These are phyloP conservation scores for Phaonia tiefii DNA, from an alignment of 2,888 invertebrate genomes.

Conservation along the genomic window DNA sequence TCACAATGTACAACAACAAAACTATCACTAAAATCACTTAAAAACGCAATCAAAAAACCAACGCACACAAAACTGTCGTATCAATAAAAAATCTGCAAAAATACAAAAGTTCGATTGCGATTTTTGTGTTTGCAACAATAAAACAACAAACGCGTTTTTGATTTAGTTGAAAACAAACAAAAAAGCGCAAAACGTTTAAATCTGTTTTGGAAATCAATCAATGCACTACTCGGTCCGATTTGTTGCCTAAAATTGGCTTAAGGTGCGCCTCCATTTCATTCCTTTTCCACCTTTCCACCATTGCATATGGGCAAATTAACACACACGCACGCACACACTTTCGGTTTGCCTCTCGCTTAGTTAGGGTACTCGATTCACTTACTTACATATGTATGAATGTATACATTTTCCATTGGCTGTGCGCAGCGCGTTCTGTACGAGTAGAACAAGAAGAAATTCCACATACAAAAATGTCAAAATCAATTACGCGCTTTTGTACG, in stretches of 20 bases:
- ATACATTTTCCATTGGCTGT: no score
- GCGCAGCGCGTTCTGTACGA: no score
- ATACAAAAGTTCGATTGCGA: slow-evolving; percentile 39
- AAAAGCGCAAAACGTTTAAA: slow-evolving; percentile 58
- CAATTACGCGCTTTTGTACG: slow-evolving; percentile 72
- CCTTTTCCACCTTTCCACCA: slow-evolving; percentile 37
- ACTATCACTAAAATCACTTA: slow-evolving; percentile 70
- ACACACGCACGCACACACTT: no score
- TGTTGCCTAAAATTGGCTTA: slow-evolving; percentile 60
- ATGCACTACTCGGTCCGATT: slow-evolving; percentile 35
- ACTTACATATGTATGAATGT: no score
- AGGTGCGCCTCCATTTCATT: slow-evolving; percentile 64
- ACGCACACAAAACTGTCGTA: neutral
- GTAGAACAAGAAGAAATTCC: slow-evolving; percentile 51
- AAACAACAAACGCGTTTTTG: slow-evolving; percentile 54
- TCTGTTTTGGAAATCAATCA: slow-evolving; percentile 67
- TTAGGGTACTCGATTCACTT: no score
- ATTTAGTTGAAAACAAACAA: slow-evolving; percentile 41
- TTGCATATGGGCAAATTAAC: no score
- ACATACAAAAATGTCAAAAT: slow-evolving; percentile 72
- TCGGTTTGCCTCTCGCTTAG: no score
- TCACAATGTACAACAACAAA: slow-evolving; percentile 69
- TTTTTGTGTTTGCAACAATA: slow-evolving; percentile 13
- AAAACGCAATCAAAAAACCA: slow-evolving; percentile 69
- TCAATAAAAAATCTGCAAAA: slow-evolving; percentile 49